A percentile compares a stretch with the other conserved stretches of the same genome.
Evolutionary conservation across 1,140 invertebrate genomes (phyloP).

Genomic region (Harlomillsia oculata): DNA sequence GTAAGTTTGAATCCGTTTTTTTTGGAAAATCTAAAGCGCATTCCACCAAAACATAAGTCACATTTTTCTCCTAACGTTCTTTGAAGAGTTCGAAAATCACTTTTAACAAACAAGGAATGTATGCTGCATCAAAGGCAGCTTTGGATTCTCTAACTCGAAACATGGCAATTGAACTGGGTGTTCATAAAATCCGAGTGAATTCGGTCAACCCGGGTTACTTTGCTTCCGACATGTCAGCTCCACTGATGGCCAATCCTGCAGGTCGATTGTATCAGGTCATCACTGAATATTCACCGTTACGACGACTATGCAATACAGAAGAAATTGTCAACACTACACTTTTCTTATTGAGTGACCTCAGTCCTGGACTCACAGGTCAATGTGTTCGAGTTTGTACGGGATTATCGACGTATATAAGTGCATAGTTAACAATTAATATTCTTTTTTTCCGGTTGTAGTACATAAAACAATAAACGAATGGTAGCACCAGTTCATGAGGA

Average conservation of each 20-base stretch:
- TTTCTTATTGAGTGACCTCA: background rate
- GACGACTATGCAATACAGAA: background rate
- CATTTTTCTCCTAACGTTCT: background rate
- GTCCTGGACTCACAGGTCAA: too few species aligned
- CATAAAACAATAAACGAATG: too few species aligned
- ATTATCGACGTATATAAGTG: too few species aligned
- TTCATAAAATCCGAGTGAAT: slow-evolving; percentile 45
- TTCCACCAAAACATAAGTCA: background rate
- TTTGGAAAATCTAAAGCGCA: background rate
- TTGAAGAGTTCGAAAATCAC: background rate
- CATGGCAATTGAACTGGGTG: slow-evolving; percentile 76
- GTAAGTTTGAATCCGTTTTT: slow-evolving; percentile 1
- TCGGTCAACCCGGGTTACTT: background rate
- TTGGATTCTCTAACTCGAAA: slow-evolving; percentile 52
- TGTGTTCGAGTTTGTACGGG: too few species aligned
- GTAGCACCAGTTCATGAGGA: too few species aligned
- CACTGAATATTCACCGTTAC: background rate
- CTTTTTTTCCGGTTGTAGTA: too few species aligned
- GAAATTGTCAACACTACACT: slow-evolving; percentile 15
- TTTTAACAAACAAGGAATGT: slow-evolving; percentile 42
- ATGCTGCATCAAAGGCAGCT: slow-evolving; percentile 55
- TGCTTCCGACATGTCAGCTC: background rate
- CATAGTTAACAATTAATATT: too few species aligned
- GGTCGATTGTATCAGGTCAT: background rate
- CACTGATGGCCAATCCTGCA: background rate